Evolutionary conservation across 2,113 vertebrate species (phyloP).

Genomic region (Trinectes maculatus): DNA sequence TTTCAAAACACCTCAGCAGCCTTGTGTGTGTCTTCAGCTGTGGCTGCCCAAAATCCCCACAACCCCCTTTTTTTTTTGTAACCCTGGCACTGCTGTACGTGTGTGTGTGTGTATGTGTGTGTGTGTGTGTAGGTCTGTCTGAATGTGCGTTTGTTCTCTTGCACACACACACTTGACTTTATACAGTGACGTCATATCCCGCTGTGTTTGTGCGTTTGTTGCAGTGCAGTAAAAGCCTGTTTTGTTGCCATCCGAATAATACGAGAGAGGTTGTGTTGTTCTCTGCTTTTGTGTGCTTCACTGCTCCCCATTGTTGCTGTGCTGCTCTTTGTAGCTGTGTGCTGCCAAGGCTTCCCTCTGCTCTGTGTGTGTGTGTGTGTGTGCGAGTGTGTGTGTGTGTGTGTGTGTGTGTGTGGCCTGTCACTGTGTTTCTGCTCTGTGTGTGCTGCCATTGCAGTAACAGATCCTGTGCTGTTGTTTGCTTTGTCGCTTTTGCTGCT

Average conservation of each 20-base stretch:
- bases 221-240: conserved; percentile 71
- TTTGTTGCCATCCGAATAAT: conserved; percentile 50
- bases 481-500: conserved; percentile 15
- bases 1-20: conserved; percentile 41
- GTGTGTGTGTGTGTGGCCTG: conserved; percentile 43
- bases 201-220: conserved; percentile 59
- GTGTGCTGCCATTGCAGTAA: conserved; percentile 45
- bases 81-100: conserved; percentile 39
- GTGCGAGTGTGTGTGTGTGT: conserved; percentile 43
- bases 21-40: conserved; percentile 55
- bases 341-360: conserved; percentile 60
- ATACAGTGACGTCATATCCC: conserved; percentile 42
- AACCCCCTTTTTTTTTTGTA: conserved; percentile 34
- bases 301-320: conserved; percentile 60
- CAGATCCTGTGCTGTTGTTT: conserved; percentile 36
- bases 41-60: conserved; percentile 55
- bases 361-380: conserved; percentile 37
- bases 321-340: conserved; percentile 55
- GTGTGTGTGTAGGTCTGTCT: conserved; percentile 19
- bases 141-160: conserved; percentile 18
- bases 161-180: conserved; percentile 35
- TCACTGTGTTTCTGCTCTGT: conserved; percentile 53
- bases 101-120: conserved; percentile 31
- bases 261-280: conserved; percentile 34
- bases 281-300: conserved; percentile 52